A percentile compares a stretch with the other conserved stretches of the same genome.
Conservation (phyloP, 2,797 vertebrate genomes). For the Pterois miles region DNA sequence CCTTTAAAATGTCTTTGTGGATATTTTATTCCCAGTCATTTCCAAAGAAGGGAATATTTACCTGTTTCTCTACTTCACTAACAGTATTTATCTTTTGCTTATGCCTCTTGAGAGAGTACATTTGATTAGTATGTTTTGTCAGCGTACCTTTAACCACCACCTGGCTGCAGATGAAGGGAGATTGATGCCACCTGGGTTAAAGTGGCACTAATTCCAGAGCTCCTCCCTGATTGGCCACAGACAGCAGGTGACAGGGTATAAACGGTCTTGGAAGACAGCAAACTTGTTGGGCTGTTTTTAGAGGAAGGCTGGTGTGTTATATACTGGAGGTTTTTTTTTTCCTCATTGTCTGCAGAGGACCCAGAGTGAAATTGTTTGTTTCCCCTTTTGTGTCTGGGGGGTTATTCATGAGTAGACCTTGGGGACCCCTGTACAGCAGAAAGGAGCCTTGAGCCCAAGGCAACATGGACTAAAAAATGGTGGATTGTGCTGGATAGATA, state of each 20-base stretch:
- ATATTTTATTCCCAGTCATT: too few species aligned
- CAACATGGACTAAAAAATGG: conserved; percentile 26
- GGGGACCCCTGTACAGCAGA: conserved; percentile 24
- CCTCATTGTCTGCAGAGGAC: not conserved
- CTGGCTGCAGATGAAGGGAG: not conserved
- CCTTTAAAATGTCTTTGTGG: too few species aligned
- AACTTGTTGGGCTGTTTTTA: not conserved
- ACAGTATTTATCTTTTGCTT: too few species aligned
- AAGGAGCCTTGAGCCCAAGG: conserved; percentile 52
- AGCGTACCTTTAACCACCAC: not conserved
- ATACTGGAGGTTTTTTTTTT: not conserved
- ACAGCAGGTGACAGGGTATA: not conserved
- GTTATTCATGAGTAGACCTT: conserved; percentile 20
- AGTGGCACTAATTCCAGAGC: not conserved
- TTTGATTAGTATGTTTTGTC: too few species aligned
- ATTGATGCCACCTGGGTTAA: not conserved
- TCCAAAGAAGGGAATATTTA: too few species aligned
- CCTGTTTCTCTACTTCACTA: too few species aligned
- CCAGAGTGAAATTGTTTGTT: not conserved
- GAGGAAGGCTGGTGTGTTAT: not conserved
- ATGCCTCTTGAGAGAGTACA: too few species aligned
- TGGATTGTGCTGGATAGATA: conserved; percentile 8
- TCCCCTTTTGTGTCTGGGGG: not conserved
- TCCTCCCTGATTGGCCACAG: not conserved
- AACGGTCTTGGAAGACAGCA: not conserved